Percentiles rank a stretch among this genome's conserved stretches.
Conservation (phyloP, 2,113 vertebrate species). For the Formicarius rufipectus region DNA sequence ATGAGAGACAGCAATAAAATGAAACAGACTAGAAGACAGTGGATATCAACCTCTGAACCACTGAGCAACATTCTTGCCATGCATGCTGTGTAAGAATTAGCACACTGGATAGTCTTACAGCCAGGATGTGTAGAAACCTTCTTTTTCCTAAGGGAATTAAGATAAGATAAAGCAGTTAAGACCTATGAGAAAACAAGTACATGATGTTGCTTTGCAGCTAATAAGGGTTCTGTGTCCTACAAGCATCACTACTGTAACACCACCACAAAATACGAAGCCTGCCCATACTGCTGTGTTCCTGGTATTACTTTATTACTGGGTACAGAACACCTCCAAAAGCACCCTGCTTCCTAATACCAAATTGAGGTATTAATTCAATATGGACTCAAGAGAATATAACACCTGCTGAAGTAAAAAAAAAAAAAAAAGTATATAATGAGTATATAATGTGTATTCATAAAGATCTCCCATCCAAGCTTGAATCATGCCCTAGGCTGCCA, state of each 20-base stretch:
- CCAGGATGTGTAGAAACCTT: neutral
- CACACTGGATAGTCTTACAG: neutral
- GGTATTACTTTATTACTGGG: neutral
- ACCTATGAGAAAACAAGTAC: neutral
- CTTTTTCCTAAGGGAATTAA: neutral
- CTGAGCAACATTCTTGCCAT: neutral
- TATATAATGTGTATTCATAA: neutral
- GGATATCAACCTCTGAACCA: neutral
- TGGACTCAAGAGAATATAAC: neutral
- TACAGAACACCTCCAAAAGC: neutral
- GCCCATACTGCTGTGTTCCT: accelerated
- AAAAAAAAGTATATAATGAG: neutral
- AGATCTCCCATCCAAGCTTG: neutral
- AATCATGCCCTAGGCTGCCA: neutral
- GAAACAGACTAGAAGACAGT: neutral
- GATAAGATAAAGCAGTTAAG: neutral
- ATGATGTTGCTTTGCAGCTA: neutral
- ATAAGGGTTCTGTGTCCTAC: neutral
- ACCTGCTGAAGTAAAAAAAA: neutral
- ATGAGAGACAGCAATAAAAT: neutral
- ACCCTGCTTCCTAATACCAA: neutral
- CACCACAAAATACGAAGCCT: neutral
- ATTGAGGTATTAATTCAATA: neutral
- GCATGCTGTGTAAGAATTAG: neutral
- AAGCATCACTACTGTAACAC: neutral